Evolutionary conservation across 2,888 invertebrate genomes (phyloP), one percentile per base, ranked within the genome.

Genomic region (Machimus atricapillus): DNA sequence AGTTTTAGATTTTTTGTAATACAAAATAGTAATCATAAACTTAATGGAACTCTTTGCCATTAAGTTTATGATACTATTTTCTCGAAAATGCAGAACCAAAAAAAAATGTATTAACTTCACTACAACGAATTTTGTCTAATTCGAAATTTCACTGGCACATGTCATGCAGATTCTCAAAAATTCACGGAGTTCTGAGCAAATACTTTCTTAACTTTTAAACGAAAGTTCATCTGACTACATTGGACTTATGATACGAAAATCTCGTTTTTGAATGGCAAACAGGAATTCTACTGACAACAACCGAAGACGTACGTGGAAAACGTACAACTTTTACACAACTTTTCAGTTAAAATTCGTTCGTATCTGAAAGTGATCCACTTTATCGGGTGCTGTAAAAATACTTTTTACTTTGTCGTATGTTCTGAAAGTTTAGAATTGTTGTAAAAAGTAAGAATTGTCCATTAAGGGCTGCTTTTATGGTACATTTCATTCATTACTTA

Each of bases 181-280:
- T 66, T 66, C 66, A 12, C 66, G 27, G 12, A 23, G 66, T 66
- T 66, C 66, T 8, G 12, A 19, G 66, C 66, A 66, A 23, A 23
- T 9, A 66, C 66, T 27, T 66, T 23, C 27, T 27, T 66, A 66
- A 66, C 66, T 76, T 76, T 76, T 76, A 76, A 43, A 78, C 12
- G 78, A 78, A 78, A 78, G 78, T 78, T 78, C 40, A 43, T 40
- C n/a, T n/a, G 77, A 19, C 19, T 16, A 77, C 37, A 34, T 34
- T 78, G 46, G 78, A 78, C 23, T 23, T 78, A 43, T 78, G 43
- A 78, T 78, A 43, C 43, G 78, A 23, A 78, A 78, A 46, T 78
- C 78, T 78, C 78, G 78, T 78, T 78, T 46, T 78, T 78, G 23
- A 78, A n/a, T 78, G 23, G 66, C 66, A 23, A 78, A 40, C 78